A percentile compares a stretch with the other conserved stretches of the same genome.
Evolutionary conservation across 2,888 invertebrate species (phyloP).

Genomic region (Tanypteryx hageni): DNA sequence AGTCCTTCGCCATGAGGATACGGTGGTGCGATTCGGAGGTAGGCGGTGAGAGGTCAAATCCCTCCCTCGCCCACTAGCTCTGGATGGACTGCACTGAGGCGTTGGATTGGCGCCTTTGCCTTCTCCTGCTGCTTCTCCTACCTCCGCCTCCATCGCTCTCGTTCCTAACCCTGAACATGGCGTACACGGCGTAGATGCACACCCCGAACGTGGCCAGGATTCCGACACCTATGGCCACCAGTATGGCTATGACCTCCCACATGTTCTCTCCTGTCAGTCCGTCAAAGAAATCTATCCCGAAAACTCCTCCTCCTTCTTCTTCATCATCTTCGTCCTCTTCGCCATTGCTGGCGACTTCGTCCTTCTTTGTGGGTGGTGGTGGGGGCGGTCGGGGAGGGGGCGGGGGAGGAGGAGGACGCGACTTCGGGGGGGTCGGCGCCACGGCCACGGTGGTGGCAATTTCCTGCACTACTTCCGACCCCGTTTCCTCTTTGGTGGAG

Average conservation of each 20-base stretch:
- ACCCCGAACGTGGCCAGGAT: slow-evolving; percentile 17
- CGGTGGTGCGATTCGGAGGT: background rate
- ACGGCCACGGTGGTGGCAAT: background rate
- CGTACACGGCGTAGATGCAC: slow-evolving; percentile 56
- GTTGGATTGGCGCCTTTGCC: slow-evolving; percentile 9
- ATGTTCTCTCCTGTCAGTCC: slow-evolving; percentile 43
- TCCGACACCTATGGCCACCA: slow-evolving; percentile 28
- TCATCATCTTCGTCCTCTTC: background rate
- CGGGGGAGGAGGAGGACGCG: slow-evolving; percentile 22
- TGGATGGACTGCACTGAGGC: slow-evolving; percentile 43
- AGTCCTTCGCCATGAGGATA: background rate
- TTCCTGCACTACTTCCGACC: background rate
- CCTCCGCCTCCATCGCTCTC: slow-evolving; percentile 12
- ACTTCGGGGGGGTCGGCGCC: slow-evolving; percentile 10
- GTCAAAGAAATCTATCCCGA: slow-evolving; percentile 33
- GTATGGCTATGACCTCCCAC: slow-evolving; percentile 58
- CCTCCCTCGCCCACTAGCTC: slow-evolving; percentile 14
- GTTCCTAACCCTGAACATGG: slow-evolving; percentile 29
- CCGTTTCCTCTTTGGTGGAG: background rate
- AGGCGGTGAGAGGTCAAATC: too few relatives aligned
- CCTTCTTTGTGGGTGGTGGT: background rate
- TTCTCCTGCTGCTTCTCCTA: background rate
- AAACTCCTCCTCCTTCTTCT: background rate
- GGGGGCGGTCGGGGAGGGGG: slow-evolving; percentile 20
- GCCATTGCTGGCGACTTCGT: background rate